These are phyloP conservation scores for Ceratina australensis DNA, from an alignment of 1,140 invertebrate genomes.

Conservation along the genomic window DNA sequence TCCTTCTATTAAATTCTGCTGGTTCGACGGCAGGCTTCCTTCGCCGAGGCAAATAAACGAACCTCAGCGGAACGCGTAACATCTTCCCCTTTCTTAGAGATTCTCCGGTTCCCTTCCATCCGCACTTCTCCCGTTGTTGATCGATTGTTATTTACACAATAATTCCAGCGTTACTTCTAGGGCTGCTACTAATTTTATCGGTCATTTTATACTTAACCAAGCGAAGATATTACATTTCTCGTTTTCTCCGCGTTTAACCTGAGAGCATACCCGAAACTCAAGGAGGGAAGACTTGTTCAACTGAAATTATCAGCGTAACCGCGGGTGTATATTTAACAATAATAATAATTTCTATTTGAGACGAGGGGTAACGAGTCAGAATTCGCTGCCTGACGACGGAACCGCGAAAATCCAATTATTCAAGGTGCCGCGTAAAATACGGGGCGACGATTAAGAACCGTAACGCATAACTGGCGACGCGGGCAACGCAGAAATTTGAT, in stretches of 20 bases:
- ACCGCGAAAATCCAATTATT: not conserved
- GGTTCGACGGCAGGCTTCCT: constrained; percentile 42
- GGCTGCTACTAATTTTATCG: not conserved
- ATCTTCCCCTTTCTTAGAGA: not conserved
- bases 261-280: not conserved
- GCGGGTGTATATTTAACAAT: not conserved
- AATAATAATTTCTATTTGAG: not conserved
- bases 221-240: too few species aligned
- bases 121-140: not conserved
- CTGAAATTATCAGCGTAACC: not conserved
- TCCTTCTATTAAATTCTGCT: constrained; percentile 59
- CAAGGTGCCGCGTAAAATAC: not conserved
- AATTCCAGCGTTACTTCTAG: too few species aligned
- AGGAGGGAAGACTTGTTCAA: not conserved
- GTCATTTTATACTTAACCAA: not conserved
- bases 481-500: constrained; percentile 1
- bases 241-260: too few species aligned
- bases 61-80: constrained; percentile 17
- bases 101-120: not conserved
- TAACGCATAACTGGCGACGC: not conserved
- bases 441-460: not conserved
- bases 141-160: too few species aligned
- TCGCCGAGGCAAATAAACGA: constrained; percentile 50
- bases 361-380: not conserved
- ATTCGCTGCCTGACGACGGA: too few species aligned